Evolutionary conservation across 2,113 vertebrate genomes (phyloP).

Genomic region (Scalopus aquaticus): DNA sequence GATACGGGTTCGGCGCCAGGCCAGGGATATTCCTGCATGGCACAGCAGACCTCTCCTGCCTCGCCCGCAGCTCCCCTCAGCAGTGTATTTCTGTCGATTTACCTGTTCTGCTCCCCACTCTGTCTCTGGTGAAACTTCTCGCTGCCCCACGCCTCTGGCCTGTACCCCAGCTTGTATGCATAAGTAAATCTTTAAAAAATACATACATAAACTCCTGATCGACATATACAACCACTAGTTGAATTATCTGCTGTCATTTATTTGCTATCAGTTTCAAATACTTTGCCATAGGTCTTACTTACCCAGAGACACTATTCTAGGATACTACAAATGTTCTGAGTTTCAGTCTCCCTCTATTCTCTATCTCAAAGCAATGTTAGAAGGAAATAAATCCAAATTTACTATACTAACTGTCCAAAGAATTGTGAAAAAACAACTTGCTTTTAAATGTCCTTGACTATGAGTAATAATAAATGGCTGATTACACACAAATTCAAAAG

Average conservation of each 20-base stretch:
- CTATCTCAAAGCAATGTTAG: not conserved
- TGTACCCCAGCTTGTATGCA: too few relatives aligned
- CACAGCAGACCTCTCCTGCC: too few relatives aligned
- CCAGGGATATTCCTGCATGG: too few relatives aligned
- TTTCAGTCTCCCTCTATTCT: not conserved
- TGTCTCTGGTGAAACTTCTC: too few relatives aligned
- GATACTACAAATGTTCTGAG: not conserved
- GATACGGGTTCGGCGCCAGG: too few relatives aligned
- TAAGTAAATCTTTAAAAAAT: too few relatives aligned
- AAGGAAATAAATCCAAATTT: conserved; percentile 37
- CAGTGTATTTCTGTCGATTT: too few relatives aligned
- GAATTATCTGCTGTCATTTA: not conserved
- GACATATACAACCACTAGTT: not conserved
- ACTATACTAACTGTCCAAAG: conserved; percentile 33
- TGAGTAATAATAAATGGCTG: not conserved
- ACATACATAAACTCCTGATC: too few relatives aligned
- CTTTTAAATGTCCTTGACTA: not conserved
- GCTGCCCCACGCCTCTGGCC: too few relatives aligned
- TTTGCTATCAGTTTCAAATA: conserved; percentile 12
- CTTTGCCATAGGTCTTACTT: not conserved
- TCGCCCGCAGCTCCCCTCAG: too few relatives aligned
- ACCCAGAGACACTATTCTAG: not conserved
- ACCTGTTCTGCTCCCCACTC: too few relatives aligned
- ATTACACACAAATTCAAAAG: conserved; percentile 33
- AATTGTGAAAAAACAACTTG: conserved; percentile 23